Evolutionary conservation across 2,113 vertebrate species (phyloP), one percentile per base, ranked within the genome.

Genomic region (Neodon shergylaensis): DNA sequence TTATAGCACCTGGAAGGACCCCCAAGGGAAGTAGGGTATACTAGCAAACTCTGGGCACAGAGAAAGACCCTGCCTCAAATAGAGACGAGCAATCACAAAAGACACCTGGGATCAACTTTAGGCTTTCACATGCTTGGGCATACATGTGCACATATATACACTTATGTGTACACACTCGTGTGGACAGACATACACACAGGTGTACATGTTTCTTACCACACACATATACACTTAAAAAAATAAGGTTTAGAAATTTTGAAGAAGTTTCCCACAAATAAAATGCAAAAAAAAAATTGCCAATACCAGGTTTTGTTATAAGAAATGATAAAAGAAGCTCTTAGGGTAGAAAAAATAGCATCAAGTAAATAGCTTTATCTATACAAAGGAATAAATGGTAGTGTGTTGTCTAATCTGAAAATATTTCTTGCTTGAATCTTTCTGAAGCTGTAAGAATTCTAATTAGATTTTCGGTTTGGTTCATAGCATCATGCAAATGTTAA

Each of bases 361-460:
- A 58, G 16, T 26, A 93, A 47, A 94, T 84, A 88, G 66, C 12
- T 91, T 12, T 14, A 33, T 44, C 1, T 68, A 31, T 1, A 13
- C 21, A 79, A 85, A 84, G 6, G 17, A 92, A 85, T 74, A 73
- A 52, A 88, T 17, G 88, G 9, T 1, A 74, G 13, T 17, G n/a
- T 91, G 2, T 19, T 16, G 11, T 26, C 7, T 65, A 90, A 65
- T 49, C 76, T 47, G 16, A 85, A 52, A 84, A 3, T 28, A 5
- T 76, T 81, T 28, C 31, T 52, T 47, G 54, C 36, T 78, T 74
- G 10, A 84, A 73, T 83, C 54, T 84, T 77, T 73, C 24, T 74
- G 78, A 81, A 89, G 6, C 24, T 21, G 7, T 44, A 24, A 52
- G 70, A 96, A 85, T 95, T 96, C 72, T 85, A 61, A 26, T 88